These are phyloP conservation scores for Heliconius congener DNA, from an alignment of 1,140 invertebrate species.

Conservation along the genomic window DNA sequence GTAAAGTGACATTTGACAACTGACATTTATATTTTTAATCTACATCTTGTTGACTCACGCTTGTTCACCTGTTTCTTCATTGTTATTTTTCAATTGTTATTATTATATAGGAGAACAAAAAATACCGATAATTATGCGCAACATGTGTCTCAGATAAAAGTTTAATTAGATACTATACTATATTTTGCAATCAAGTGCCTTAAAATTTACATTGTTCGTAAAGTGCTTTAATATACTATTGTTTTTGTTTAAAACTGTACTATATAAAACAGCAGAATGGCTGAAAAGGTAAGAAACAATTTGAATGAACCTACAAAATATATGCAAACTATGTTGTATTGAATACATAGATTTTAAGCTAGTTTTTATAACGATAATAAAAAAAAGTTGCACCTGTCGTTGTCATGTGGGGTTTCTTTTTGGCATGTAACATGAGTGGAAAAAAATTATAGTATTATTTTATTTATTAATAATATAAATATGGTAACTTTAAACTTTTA, in stretches of 20 bases:
- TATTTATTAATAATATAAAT: conserved; percentile 33
- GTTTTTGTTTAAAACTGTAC: conserved; percentile 4
- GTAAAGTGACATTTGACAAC: conserved; percentile 15
- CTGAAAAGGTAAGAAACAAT: conserved; percentile 49
- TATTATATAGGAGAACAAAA: background rate
- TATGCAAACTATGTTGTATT: conserved; percentile 16
- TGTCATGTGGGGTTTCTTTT: conserved; percentile 45
- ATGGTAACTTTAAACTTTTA: conserved; percentile 25
- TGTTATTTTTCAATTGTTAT: conserved; percentile 24
- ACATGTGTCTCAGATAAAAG: background rate
- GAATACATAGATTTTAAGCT: background rate
- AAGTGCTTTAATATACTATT: conserved; percentile 3
- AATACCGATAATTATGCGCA: background rate
- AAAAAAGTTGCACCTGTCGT: conserved; percentile 54
- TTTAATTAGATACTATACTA: background rate
- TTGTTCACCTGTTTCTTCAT: conserved; percentile 21
- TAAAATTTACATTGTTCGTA: conserved; percentile 22
- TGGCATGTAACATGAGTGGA: conserved; percentile 43
- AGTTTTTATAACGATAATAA: conserved; percentile 12
- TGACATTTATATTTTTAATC: conserved; percentile 10
- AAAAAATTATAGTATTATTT: conserved; percentile 48
- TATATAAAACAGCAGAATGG: conserved; percentile 37
- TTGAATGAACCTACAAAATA: background rate
- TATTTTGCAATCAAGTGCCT: conserved; percentile 22
- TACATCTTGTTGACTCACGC: conserved; percentile 31